Evolutionary conservation across 2,113 vertebrate genomes (phyloP).

Genomic region (Protobothrops flavoviridis): DNA sequence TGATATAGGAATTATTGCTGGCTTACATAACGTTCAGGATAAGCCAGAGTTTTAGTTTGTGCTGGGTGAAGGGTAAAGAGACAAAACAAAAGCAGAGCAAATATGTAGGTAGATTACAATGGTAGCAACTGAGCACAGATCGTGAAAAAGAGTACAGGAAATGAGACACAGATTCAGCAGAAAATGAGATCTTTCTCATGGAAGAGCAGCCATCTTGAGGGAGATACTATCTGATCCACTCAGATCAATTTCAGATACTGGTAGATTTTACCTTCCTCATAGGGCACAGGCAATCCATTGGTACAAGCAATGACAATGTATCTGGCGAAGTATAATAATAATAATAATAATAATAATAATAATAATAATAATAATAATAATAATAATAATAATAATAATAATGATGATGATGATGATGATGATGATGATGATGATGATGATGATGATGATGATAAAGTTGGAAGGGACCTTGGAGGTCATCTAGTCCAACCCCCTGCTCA

Average conservation of each 20-base stretch:
- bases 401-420: no score
- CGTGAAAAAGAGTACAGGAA: neutral
- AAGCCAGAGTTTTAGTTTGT: neutral
- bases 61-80: neutral
- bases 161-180: neutral
- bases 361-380: no score
- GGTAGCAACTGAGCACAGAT: no score
- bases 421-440: no score
- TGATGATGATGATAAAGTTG: no score
- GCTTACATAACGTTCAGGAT: neutral
- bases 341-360: no score
- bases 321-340: neutral
- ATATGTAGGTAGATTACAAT: no score
- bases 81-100: neutral
- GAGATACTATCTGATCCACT: no score
- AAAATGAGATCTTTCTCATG: neutral
- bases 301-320: neutral
- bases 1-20: neutral
- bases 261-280: neutral
- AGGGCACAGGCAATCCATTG: neutral
- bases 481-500: no score
- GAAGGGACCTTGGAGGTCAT: no score
- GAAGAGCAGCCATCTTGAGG: neutral
- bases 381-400: no score
- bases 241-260: neutral